Evolutionary conservation across 2,888 invertebrate genomes (phyloP).

Genomic region (Acanthoscelides obtectus): DNA sequence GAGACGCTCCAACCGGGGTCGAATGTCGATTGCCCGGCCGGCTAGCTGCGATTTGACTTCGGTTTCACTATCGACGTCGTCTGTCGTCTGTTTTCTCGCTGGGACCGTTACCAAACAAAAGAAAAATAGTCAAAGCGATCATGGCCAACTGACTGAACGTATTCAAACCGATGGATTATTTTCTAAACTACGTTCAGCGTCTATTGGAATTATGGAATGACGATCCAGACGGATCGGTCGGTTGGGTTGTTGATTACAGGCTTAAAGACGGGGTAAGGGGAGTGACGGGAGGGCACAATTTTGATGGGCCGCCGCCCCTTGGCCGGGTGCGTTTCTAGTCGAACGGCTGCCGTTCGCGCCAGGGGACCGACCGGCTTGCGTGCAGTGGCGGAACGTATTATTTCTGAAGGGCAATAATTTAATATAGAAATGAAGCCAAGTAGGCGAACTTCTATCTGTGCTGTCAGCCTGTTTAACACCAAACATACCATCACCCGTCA

Average conservation of each 20-base stretch:
- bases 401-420: background rate
- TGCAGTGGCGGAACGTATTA: background rate
- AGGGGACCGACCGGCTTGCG: slow-evolving; percentile 2
- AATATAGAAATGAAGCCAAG: no score
- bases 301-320: slow-evolving; percentile 44
- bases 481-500: no score
- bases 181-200: background rate
- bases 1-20: background rate
- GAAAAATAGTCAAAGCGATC: no score
- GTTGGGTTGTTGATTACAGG: background rate
- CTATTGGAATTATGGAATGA: background rate
- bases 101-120: background rate
- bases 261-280: slow-evolving; percentile 27
- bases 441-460: no score
- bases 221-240: background rate
- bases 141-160: background rate
- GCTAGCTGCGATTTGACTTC: background rate
- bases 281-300: slow-evolving; percentile 38
- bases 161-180: background rate
- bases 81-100: background rate
- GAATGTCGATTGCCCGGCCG: background rate
- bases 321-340: slow-evolving; percentile 11
- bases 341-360: slow-evolving; percentile 7
- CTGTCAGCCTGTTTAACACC: no score
- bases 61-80: background rate